These are phyloP conservation scores for Helobdella robusta DNA, from an alignment of 2,888 invertebrate genomes.

Conservation along the genomic window DNA sequence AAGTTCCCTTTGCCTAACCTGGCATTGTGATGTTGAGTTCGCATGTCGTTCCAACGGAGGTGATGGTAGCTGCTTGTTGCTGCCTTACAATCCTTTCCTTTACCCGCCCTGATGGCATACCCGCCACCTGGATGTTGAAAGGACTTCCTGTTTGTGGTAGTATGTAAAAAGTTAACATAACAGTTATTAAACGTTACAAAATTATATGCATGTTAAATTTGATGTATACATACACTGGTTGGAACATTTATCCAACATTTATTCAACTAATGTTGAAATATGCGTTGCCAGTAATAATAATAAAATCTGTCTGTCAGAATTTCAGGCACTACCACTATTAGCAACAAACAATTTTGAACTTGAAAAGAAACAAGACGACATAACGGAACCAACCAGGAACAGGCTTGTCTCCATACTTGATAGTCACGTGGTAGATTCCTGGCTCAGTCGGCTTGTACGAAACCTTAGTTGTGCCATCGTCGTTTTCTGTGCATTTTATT, in stretches of 20 bases:
- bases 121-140: constrained; percentile 70
- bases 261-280: too few relatives aligned
- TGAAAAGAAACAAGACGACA: not conserved
- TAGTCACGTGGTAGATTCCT: constrained; percentile 90
- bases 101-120: constrained; percentile 69
- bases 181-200: not conserved
- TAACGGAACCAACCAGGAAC: constrained; percentile 60
- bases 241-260: too few relatives aligned
- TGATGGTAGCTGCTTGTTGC: constrained; percentile 81
- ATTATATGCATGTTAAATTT: too few relatives aligned
- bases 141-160: constrained; percentile 49
- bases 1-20: constrained; percentile 54
- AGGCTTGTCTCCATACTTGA: constrained; percentile 88
- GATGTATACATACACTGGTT: too few relatives aligned
- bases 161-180: not conserved
- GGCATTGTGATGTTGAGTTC: constrained; percentile 94
- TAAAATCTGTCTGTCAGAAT: too few relatives aligned
- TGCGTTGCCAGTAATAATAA: too few relatives aligned
- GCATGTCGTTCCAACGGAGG: constrained; percentile 90
- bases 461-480: constrained; percentile 84
- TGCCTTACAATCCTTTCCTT: constrained; percentile 76
- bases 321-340: too few relatives aligned
- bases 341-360: too few relatives aligned
- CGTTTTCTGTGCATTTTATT: constrained; percentile 85
- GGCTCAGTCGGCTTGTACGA: constrained; percentile 94